A percentile compares a stretch with the other conserved stretches of the same genome.
These are phyloP conservation scores for Allolobophora icterica DNA, from an alignment of 2,888 invertebrate species.

Conservation along the genomic window DNA sequence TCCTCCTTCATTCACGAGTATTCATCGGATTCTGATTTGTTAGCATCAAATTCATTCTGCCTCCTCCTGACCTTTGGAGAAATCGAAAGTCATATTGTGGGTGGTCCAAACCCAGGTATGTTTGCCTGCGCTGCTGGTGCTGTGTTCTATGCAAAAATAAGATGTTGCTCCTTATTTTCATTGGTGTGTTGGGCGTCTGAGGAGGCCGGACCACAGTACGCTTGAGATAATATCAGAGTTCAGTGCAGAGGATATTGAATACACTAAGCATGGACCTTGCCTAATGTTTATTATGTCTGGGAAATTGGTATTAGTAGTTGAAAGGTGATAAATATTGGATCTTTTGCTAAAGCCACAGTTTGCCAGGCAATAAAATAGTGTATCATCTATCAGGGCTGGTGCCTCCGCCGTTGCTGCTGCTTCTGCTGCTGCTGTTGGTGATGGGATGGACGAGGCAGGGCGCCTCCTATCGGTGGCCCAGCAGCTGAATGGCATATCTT, in stretches of 20 bases:
- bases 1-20: neutral
- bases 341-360: conserved; percentile 25
- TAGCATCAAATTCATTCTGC: neutral
- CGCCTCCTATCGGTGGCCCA: conserved; percentile 17
- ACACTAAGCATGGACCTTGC: conserved; percentile 4
- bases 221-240: conserved; percentile 25
- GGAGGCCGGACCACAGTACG: neutral
- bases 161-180: neutral
- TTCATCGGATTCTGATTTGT: neutral
- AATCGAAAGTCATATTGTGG: neutral
- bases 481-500: conserved; percentile 17
- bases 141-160: neutral
- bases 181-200: neutral
- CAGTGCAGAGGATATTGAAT: conserved; percentile 22
- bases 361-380: conserved; percentile 26
- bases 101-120: neutral
- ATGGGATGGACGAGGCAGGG: neutral
- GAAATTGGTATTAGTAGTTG: conserved; percentile 25
- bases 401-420: neutral
- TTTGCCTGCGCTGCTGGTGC: neutral
- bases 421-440: neutral
- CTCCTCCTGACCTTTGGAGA: neutral
- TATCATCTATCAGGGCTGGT: conserved; percentile 20
- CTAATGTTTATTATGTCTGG: conserved; percentile 28
- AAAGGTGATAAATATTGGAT: conserved; percentile 27